Percentiles rank a stretch among this genome's conserved stretches.
Conservation (phyloP, 2,113 vertebrate species). For the Thalassoma bifasciatum region DNA sequence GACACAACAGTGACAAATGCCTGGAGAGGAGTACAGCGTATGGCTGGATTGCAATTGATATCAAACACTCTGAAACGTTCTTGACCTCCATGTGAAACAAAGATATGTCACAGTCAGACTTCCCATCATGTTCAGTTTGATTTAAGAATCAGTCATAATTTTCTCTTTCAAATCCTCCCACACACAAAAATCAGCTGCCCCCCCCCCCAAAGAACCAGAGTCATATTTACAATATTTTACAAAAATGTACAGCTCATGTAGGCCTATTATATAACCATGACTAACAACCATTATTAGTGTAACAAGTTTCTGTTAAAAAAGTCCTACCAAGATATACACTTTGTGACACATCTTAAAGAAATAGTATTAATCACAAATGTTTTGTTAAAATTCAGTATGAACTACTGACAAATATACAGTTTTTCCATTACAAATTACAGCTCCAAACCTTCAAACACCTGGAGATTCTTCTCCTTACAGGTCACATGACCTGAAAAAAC, state of each 20-base stretch:
- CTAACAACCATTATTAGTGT: conserved; percentile 79
- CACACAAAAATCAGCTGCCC: conserved; percentile 56
- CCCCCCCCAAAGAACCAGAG: conserved; percentile 64
- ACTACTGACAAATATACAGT: conserved; percentile 91
- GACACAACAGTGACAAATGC: conserved; percentile 33
- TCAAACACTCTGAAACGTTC: conserved; percentile 33
- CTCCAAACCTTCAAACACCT: conserved; percentile 73
- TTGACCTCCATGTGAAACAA: conserved; percentile 76
- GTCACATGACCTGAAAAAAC: conserved; percentile 67
- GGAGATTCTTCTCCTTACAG: conserved; percentile 62
- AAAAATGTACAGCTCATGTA: conserved; percentile 86
- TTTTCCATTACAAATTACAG: conserved; percentile 76
- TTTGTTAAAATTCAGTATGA: conserved; percentile 79
- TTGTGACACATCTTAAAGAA: conserved; percentile 86
- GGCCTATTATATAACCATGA: conserved; percentile 80
- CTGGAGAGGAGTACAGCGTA: conserved; percentile 45
- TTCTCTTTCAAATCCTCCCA: conserved; percentile 51
- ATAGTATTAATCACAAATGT: conserved; percentile 79
- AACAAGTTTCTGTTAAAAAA: conserved; percentile 84
- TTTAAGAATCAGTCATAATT: conserved; percentile 57
- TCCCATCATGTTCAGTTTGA: conserved; percentile 83
- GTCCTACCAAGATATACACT: conserved; percentile 94
- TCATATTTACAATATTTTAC: conserved; percentile 97
- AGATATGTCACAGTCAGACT: conserved; percentile 81
- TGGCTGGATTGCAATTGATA: conserved; percentile 43